Evolutionary conservation across 2,113 vertebrate species (phyloP), one percentile per base, ranked within the genome.

Genomic region (Muscicapa adusta): DNA sequence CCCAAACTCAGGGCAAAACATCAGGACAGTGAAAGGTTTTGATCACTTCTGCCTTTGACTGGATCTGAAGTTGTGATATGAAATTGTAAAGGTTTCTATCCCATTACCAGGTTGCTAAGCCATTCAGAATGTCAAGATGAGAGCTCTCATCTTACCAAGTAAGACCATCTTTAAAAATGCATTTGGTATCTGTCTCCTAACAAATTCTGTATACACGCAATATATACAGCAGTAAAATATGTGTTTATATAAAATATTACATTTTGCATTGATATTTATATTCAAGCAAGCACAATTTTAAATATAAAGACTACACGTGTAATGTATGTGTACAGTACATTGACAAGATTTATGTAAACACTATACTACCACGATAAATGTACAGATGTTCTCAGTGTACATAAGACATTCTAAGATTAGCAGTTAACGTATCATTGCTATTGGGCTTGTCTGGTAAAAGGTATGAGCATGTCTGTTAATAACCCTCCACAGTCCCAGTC

Each of bases 211-310:
- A 75, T 95, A 91, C 56, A 50, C 54, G 72, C 40, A 89, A 71
- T 94, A 91, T 96, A 97, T 84, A 95, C 92, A 97, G 72, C 53
- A 77, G 93, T 94, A 93, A 96, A 95, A 94, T 62, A 85, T 62
- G 45, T 93, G 86, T 96, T 97, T 97, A 97, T 72, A 90, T 91
- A 94, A 95, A 97, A 96, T 96, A 94, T 82, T 97, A 95, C 77
- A 86, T 95, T 96, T 96, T 89, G 68, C 96, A 95, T 95, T 88
- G 75, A 89, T 97, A 95, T 97, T 96, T 96, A 96, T 89, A 91
- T 85, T 89, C 48, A 88, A 93, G 87, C 58, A 94, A 94, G 66
- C 40, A 91, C 79, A 87, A 82, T 90, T 95, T 94, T 94, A 97
- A 96, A 96, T 95, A 95, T 61, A 95, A 91, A 86, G 94, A 66